Base-by-base conservation (phyloP, 2,888 invertebrate genomes). In the Caenorhabditis angaria region DNA sequence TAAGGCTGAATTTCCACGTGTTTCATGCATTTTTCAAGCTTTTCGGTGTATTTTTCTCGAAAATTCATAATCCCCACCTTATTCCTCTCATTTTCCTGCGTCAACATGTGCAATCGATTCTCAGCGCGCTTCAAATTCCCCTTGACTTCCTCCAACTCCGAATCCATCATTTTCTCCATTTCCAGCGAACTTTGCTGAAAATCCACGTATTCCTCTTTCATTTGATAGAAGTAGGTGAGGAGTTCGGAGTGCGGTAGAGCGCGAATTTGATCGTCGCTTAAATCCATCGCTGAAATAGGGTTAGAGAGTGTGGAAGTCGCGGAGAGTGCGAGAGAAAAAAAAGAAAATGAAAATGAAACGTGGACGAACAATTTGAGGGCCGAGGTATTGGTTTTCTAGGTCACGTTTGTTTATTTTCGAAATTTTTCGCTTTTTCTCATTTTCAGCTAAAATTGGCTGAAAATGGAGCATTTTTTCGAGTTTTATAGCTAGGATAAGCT, bases 151-250 rank as follows among this genome's bases (percentile, higher is more conserved):
- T 73, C 68, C 41, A 68, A 6, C 20, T 73, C 73, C 0, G 59
- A 29, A 25, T 73, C 73, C 65, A 65, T 58, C 68, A 73, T 73
- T 25, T 73, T 58, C n/a, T 73, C 73, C 4, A 73, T 69, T 65
- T 73, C 73, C n/a, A 61, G 53, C 24, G 73, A 73, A 29, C 68
- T 73, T 55, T 65, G 25, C 57, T 69, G 68, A 54, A 55, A 73
- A 10, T 73, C 73, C 20, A 48, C 56, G 55, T 59, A 73, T 22
- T 73, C 73, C 4, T 73, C 73, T 12, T 18, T 12, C 3, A 12
- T 12, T 18, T 41, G 41, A 18, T 12, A 18, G 18, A 41, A 41
- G 3, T 18, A 18, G 3, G 41, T 18, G 8, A 41, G 14, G 3
- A 41, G 18, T 18, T 41, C 41, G 18, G 41, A 41, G 14, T 41